phyloP scores from a whole-genome alignment of 1,140 invertebrate genomes.

The Diachasma alloeum region DNA sequence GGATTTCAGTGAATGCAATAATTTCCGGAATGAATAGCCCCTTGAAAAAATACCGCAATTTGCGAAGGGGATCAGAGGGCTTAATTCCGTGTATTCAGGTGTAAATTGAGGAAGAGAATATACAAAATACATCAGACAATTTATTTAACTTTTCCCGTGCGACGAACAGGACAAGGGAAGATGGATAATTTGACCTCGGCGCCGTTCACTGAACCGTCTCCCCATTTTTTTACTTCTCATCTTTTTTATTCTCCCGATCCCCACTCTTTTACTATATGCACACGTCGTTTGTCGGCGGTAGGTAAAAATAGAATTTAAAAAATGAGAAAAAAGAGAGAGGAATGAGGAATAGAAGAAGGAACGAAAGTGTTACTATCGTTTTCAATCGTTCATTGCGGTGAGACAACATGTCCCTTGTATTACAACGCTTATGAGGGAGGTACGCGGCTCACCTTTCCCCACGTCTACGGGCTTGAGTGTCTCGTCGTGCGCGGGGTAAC shows the following conservation, averaged over 20 bases:
- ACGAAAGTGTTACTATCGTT: neutral
- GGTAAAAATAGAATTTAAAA: neutral
- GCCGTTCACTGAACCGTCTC: constrained; percentile 32
- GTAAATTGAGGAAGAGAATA: neutral
- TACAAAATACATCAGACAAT: neutral
- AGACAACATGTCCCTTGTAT: neutral
- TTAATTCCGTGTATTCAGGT: neutral
- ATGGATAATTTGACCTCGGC: constrained; percentile 28
- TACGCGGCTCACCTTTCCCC: constrained; percentile 4
- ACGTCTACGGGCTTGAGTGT: constrained; percentile 25
- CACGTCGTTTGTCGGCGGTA: neutral
- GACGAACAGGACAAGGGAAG: constrained; percentile 3
- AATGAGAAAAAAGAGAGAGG: neutral
- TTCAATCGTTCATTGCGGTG: neutral
- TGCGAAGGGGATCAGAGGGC: neutral
- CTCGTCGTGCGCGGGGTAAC: constrained; percentile 22
- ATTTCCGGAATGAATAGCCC: neutral
- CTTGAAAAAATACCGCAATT: neutral
- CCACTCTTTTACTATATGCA: neutral
- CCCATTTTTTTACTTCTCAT: constrained; percentile 8
- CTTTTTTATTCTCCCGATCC: neutral
- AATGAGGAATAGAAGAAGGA: neutral
- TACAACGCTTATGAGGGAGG: neutral
- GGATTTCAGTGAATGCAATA: too few relatives aligned
- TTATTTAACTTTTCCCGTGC: constrained; percentile 15